Conservation (phyloP, 1,140 invertebrate species). For the Nephila pilipes region DNA sequence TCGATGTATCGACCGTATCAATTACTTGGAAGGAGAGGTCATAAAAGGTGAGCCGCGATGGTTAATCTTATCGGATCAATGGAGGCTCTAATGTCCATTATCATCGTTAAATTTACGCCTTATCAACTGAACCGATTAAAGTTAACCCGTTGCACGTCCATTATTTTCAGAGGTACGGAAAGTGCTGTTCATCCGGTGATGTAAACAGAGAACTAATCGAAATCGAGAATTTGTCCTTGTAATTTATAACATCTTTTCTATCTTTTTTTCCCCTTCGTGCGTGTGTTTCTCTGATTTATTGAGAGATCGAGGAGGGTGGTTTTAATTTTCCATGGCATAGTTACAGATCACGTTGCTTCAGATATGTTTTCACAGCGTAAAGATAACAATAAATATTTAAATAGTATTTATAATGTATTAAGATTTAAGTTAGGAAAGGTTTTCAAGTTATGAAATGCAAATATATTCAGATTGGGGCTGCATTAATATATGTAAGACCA, state of each 20-base stretch:
- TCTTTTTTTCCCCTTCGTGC: no score
- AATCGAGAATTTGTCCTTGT: background rate
- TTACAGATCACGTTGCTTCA: no score
- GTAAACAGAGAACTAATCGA: background rate
- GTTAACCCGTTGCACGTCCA: slow-evolving; percentile 36
- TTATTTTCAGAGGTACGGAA: background rate
- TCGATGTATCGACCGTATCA: slow-evolving; percentile 42
- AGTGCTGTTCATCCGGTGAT: background rate
- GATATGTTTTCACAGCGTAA: no score
- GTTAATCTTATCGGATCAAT: slow-evolving; percentile 58
- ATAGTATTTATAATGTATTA: no score
- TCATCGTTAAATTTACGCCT: slow-evolving; percentile 52
- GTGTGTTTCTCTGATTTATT: no score
- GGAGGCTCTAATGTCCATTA: slow-evolving; percentile 54
- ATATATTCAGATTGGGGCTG: no score
- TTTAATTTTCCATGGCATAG: no score
- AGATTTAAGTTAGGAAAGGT: no score
- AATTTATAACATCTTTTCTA: background rate
- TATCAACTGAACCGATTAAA: slow-evolving; percentile 42
- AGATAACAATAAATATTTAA: no score
- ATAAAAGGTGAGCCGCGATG: slow-evolving; percentile 42
- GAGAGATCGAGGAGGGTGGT: no score
- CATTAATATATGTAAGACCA: no score
- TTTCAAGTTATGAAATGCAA: no score
- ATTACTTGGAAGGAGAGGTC: slow-evolving; percentile 41